Base-by-base conservation (phyloP, 2,113 vertebrate genomes). In the Dasyornis broadbenti region DNA sequence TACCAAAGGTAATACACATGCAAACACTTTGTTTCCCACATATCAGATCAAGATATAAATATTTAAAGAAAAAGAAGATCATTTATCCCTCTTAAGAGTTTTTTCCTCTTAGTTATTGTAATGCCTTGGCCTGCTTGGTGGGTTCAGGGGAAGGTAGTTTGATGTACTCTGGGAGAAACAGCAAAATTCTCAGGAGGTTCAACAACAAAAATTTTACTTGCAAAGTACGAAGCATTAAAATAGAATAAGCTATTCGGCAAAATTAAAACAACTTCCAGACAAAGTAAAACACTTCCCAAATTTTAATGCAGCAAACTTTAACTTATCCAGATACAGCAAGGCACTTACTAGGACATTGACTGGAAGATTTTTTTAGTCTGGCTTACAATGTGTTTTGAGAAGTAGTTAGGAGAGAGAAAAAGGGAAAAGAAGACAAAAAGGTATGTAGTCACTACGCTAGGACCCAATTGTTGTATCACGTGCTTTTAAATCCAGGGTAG, bases 391-490 rank as follows among this genome's bases (percentile, higher is more conserved):
- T n/a, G 28, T 54, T 54, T 73, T 47, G 14, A 37, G 33, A 33
- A 45, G 18, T 16, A 30, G 5, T 18, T 28, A n/a, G 22, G n/a
- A 64, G 14, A 64, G 23, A 56, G 18, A 47, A 64, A 47, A 47
- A 47, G n/a, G 54, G 9, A 63, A 45, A 39, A 22, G 2, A 53
- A 22, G 59, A 47, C 5, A 47, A 39, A 64, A 54, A 47, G 11
- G 14, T 54, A 10, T 10, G 15, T 10, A 39, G 28, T 19, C 23
- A 64, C 57, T 9, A 33, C 14, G 17, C 22, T 54, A 39, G 22
- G 49, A 63, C 22, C 3, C 22, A 37, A 9, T 0, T 0, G 0
- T 39, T 11, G 22, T 64, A n/a, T 54, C 12, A 47, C 40, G n/a
- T 23, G 7, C 28, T 47, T 39, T 73, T 28, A n/a, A 33, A 64